These are phyloP conservation scores for Petrolisthes manimaculis DNA, from an alignment of 2,888 invertebrate species.

Conservation along the genomic window DNA sequence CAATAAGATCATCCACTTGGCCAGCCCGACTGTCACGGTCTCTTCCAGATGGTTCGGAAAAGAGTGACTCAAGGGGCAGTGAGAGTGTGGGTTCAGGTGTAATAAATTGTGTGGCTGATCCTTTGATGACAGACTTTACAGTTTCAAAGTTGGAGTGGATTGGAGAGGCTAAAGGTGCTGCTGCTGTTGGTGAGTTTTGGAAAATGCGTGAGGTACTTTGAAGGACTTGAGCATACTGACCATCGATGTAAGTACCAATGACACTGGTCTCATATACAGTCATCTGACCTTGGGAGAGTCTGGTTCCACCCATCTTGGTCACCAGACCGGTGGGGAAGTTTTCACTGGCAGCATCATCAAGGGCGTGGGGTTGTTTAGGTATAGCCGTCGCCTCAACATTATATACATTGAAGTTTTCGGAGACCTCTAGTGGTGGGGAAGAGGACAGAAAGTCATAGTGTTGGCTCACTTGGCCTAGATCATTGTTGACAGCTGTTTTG, in stretches of 20 bases:
- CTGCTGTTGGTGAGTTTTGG: conserved; percentile 79
- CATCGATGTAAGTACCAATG: conserved; percentile 85
- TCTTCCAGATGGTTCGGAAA: conserved; percentile 66
- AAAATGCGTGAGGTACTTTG: conserved; percentile 81
- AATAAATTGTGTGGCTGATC: conserved; percentile 64
- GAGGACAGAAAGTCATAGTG: conserved; percentile 50
- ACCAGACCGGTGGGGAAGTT: conserved; percentile 79
- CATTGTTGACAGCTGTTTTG: conserved; percentile 53
- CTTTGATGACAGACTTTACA: conserved; percentile 65
- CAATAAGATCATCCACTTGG: neutral
- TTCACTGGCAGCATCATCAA: conserved; percentile 68
- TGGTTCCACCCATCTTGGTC: conserved; percentile 85
- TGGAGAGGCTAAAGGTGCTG: conserved; percentile 10
- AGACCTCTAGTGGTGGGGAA: conserved; percentile 72
- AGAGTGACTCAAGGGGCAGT: conserved; percentile 74
- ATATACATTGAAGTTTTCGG: conserved; percentile 73
- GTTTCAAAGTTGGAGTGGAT: conserved; percentile 49
- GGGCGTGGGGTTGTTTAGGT: conserved; percentile 85
- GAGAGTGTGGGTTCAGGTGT: conserved; percentile 66
- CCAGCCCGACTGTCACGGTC: conserved; percentile 27
- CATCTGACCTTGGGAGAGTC: conserved; percentile 84
- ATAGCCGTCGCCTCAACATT: conserved; percentile 78
- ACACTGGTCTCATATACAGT: conserved; percentile 90
- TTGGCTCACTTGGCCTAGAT: conserved; percentile 67
- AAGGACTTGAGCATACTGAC: conserved; percentile 88